A percentile compares a stretch with the other conserved stretches of the same genome.
These are phyloP conservation scores for Plumapathes pennacea DNA, from an alignment of 92 coral and sea anemone genomes.

Conservation along the genomic window DNA sequence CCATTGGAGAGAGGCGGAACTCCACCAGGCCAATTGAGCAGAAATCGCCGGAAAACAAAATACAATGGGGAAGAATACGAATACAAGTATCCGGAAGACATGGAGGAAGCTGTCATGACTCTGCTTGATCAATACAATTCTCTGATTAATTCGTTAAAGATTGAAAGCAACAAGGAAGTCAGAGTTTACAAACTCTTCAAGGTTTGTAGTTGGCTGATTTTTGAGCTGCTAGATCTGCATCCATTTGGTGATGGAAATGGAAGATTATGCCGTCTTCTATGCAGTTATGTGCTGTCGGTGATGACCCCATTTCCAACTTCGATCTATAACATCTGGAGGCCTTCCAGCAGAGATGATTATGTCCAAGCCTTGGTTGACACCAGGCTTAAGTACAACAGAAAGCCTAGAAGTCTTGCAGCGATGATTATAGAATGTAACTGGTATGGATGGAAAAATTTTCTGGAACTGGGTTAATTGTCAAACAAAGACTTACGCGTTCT, in stretches of 20 bases:
- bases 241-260: constrained; percentile 96
- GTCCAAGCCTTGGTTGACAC: constrained; percentile 65
- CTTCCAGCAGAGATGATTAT: constrained; percentile 66
- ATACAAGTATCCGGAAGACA: constrained; percentile 63
- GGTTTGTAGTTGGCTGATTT: constrained; percentile 66
- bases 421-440: constrained; percentile 87
- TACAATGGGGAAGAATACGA: constrained; percentile 58
- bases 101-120: constrained; percentile 48
- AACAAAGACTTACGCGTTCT: no score
- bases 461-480: no score
- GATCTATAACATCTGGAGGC: constrained; percentile 79
- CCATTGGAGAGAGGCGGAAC: constrained; percentile 13
- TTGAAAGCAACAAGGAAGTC: background rate
- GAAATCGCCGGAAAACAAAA: constrained; percentile 35
- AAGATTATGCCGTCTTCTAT: constrained; percentile 75
- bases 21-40: constrained; percentile 57
- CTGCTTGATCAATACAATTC: constrained; percentile 66
- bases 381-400: constrained; percentile 40
- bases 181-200: constrained; percentile 58
- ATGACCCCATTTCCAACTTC: constrained; percentile 86
- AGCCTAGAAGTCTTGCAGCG: constrained; percentile 66
- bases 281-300: constrained; percentile 64
- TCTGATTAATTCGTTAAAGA: constrained; percentile 20
- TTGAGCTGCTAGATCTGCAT: constrained; percentile 83
- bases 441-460: constrained; percentile 59